Conservation (phyloP, 1,140 invertebrate species). For the Mercenaria mercenaria region DNA sequence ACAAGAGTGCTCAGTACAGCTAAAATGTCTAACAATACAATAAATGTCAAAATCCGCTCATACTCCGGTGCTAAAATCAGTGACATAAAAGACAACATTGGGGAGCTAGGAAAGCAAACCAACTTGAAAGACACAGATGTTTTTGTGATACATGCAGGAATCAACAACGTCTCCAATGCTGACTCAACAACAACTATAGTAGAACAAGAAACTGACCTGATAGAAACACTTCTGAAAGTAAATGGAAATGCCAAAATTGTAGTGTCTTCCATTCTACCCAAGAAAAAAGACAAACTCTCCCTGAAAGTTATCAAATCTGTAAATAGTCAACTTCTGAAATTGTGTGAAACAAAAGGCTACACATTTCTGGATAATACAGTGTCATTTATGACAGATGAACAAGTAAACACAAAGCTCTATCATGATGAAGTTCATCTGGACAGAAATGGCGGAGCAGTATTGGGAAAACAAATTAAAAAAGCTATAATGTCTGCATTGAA, state of each 20-base stretch:
- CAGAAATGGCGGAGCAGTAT: not conserved
- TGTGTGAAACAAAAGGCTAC: not conserved
- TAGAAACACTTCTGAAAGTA: not conserved
- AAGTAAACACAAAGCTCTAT: not conserved
- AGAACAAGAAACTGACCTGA: not conserved
- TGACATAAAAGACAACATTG: not conserved
- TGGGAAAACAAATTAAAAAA: not conserved
- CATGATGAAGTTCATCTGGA: constrained; percentile 6
- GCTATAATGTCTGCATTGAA: no score
- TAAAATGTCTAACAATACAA: not conserved
- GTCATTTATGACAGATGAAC: not conserved
- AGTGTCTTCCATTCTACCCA: not conserved
- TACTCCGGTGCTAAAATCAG: not conserved
- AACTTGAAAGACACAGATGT: not conserved
- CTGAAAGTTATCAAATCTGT: not conserved
- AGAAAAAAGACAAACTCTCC: not conserved
- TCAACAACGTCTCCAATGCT: not conserved
- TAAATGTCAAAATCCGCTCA: not conserved
- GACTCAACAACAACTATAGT: not conserved
- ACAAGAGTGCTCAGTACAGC: not conserved
- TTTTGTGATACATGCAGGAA: not conserved
- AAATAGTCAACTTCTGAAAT: not conserved
- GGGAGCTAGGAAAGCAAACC: not conserved
- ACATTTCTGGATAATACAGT: not conserved
- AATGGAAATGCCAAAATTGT: not conserved